Conservation (phyloP, 2,888 invertebrate species). For the Heliconius aoede region DNA sequence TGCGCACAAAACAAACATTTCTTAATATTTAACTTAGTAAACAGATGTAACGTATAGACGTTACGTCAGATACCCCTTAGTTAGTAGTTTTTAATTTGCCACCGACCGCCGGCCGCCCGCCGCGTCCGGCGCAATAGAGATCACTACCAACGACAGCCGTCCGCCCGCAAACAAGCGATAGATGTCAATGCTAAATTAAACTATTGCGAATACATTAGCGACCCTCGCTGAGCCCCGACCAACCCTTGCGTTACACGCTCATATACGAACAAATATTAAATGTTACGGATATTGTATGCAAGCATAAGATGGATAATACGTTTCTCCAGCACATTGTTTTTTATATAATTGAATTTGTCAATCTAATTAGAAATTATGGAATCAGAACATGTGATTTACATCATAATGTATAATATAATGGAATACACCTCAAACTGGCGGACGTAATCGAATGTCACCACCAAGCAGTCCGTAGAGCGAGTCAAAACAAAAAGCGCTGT, state of each 20-base stretch:
- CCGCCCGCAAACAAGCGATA: slow-evolving; percentile 36
- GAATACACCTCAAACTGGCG: background rate
- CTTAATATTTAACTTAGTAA: background rate
- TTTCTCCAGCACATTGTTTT: background rate
- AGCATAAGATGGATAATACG: background rate
- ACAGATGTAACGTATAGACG: background rate
- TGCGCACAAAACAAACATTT: slow-evolving; percentile 7
- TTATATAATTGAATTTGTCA: slow-evolving; percentile 5
- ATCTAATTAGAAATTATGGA: background rate
- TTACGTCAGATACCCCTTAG: background rate
- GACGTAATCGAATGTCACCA: slow-evolving; percentile 24
- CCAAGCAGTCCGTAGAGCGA: slow-evolving; percentile 13
- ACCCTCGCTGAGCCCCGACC: background rate
- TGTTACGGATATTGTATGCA: background rate
- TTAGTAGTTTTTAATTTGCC: slow-evolving; percentile 21
- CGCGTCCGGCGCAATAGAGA: slow-evolving; percentile 28
- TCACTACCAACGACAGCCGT: slow-evolving; percentile 32
- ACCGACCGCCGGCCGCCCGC: background rate
- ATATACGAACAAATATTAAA: background rate
- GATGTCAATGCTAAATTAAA: slow-evolving; percentile 67
- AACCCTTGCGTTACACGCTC: slow-evolving; percentile 6
- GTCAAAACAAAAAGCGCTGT: slow-evolving; percentile 36
- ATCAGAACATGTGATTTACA: slow-evolving; percentile 1
- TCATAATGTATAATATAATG: background rate
- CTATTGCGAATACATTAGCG: slow-evolving; percentile 64